phyloP scores from a whole-genome alignment of 1,140 invertebrate species.

The Gonatopus flavifemur region DNA sequence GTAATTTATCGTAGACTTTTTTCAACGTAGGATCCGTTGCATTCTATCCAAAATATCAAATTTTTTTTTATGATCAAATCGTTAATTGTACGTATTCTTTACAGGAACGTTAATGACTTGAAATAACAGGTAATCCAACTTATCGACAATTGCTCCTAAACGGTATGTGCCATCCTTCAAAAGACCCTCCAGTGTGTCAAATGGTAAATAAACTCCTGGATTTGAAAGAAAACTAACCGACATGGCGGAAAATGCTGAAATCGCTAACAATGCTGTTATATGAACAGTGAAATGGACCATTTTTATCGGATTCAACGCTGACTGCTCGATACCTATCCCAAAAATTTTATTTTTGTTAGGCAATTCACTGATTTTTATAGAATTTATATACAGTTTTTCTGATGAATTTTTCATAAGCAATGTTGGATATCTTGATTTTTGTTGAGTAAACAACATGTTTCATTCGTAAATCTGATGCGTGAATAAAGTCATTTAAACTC shows the following conservation, averaged over 20 bases:
- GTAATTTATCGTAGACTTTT: slow-evolving; percentile 33
- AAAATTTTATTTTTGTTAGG: too few species aligned
- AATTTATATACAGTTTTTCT: too few species aligned
- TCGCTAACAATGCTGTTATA: slow-evolving; percentile 40
- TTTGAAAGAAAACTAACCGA: slow-evolving; percentile 48
- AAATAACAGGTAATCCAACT: slow-evolving; percentile 44
- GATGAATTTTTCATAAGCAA: too few species aligned
- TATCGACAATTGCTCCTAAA: slow-evolving; percentile 40
- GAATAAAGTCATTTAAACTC: too few species aligned
- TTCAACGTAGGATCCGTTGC: slow-evolving; percentile 33
- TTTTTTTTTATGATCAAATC: background rate
- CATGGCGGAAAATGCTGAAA: slow-evolving; percentile 47
- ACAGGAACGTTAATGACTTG: slow-evolving; percentile 31
- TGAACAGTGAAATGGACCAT: slow-evolving; percentile 40
- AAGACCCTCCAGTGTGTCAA: slow-evolving; percentile 47
- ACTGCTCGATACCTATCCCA: slow-evolving; percentile 35
- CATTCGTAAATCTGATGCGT: too few species aligned
- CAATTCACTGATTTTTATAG: too few species aligned
- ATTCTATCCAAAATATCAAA: slow-evolving; percentile 20
- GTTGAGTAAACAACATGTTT: too few species aligned
- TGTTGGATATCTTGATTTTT: too few species aligned
- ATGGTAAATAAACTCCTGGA: slow-evolving; percentile 43
- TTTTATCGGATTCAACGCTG: slow-evolving; percentile 32
- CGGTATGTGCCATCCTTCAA: slow-evolving; percentile 43
- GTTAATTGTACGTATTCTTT: too few species aligned